Percentiles rank a stretch among this genome's conserved stretches.
These are phyloP conservation scores for Drosophila austrosaltans DNA, from an alignment of 2,888 invertebrate genomes.

Conservation along the genomic window DNA sequence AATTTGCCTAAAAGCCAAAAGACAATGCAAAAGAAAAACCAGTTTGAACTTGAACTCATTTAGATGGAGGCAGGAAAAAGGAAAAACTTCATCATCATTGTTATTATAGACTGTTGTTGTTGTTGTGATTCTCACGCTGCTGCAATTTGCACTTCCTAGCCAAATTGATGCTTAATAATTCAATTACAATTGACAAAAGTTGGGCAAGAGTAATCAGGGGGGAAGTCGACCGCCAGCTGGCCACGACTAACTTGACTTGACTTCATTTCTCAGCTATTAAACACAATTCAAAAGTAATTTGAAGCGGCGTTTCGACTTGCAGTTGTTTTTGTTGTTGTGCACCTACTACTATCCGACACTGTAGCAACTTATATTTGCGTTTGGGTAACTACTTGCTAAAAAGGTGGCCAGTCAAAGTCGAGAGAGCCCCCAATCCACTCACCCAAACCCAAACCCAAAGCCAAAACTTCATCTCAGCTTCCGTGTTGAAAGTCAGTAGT, in stretches of 20 bases:
- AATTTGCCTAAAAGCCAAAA: conserved; percentile 51
- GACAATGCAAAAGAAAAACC: conserved; percentile 22
- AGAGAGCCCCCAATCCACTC: conserved; percentile 25
- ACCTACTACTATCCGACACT: conserved; percentile 52
- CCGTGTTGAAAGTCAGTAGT: conserved; percentile 77
- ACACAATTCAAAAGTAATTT: conserved; percentile 76
- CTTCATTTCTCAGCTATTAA: conserved; percentile 78
- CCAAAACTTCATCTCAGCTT: conserved; percentile 48
- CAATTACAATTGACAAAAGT: conserved; percentile 62
- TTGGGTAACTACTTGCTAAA: conserved; percentile 29
- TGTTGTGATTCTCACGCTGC: conserved; percentile 68
- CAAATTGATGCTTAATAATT: conserved; percentile 74
- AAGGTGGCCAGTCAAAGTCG: conserved; percentile 28
- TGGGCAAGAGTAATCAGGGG: conserved; percentile 31
- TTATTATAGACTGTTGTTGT: not conserved
- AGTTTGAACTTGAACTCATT: conserved; percentile 70
- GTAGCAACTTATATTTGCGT: conserved; percentile 44
- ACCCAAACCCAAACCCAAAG: conserved; percentile 12
- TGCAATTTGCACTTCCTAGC: conserved; percentile 72
- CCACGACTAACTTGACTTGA: conserved; percentile 48
- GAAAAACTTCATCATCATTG: conserved; percentile 54
- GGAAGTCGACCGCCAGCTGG: conserved; percentile 34
- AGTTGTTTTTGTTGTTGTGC: conserved; percentile 44
- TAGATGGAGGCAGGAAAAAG: conserved; percentile 61
- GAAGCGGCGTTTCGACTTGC: conserved; percentile 44